Conservation (phyloP, 2,888 invertebrate genomes). For the Pseudoips prasinana region DNA sequence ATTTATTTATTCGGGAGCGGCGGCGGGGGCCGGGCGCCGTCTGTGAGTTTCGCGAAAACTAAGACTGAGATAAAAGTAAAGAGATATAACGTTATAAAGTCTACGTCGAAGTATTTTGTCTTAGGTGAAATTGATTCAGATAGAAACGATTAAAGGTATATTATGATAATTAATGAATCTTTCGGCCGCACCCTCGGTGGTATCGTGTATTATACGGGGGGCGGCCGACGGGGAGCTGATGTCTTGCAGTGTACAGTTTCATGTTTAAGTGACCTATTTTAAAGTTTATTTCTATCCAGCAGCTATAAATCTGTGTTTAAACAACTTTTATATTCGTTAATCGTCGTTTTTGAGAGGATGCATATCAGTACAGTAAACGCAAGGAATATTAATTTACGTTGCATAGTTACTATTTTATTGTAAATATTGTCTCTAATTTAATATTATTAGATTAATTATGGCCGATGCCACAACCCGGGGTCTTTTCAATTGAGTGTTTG, state of each 20-base stretch:
- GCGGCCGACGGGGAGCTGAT: slow-evolving; percentile 45
- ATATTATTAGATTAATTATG: slow-evolving; percentile 75
- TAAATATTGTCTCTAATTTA: slow-evolving; percentile 79
- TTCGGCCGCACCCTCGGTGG: slow-evolving; percentile 36
- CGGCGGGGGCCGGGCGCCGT: slow-evolving; percentile 35
- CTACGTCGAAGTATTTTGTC: slow-evolving; percentile 77
- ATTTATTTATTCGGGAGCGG: slow-evolving; percentile 75
- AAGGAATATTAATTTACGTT: slow-evolving; percentile 74
- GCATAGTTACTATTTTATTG: slow-evolving; percentile 78
- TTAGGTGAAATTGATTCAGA: slow-evolving; percentile 79
- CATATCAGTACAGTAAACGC: slow-evolving; percentile 78
- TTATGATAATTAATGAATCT: slow-evolving; percentile 75
- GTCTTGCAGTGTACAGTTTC: slow-evolving; percentile 74
- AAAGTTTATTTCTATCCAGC: slow-evolving; percentile 75
- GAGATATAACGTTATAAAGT: slow-evolving; percentile 76
- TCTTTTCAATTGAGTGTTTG: slow-evolving; percentile 79
- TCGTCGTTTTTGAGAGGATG: slow-evolving; percentile 64
- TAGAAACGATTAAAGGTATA: slow-evolving; percentile 75
- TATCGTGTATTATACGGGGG: no score
- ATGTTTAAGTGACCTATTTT: slow-evolving; percentile 70
- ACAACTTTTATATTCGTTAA: slow-evolving; percentile 81
- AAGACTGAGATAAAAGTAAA: slow-evolving; percentile 79
- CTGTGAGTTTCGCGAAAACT: slow-evolving; percentile 76
- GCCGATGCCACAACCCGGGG: slow-evolving; percentile 67
- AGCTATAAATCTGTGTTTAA: slow-evolving; percentile 76